Percentiles rank a stretch among this genome's conserved stretches.
Evolutionary conservation across 1,140 invertebrate species (phyloP).

Genomic region (Apis cerana): DNA sequence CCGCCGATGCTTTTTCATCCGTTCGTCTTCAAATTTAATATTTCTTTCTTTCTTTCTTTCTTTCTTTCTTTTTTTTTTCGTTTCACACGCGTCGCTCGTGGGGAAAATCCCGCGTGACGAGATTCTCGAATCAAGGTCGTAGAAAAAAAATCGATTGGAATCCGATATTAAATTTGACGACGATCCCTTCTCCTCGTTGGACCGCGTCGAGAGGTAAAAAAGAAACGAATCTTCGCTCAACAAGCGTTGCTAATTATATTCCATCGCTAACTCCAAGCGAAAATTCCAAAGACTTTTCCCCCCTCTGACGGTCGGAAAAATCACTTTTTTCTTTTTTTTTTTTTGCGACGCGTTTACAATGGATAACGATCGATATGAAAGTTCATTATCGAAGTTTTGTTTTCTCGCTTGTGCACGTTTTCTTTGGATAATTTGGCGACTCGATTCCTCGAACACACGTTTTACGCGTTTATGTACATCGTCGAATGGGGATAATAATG

Average conservation of each 20-base stretch:
- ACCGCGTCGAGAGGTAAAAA: not conserved
- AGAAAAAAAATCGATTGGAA: conserved; percentile 2
- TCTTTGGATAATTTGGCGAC: conserved; percentile 16
- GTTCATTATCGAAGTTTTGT: not conserved
- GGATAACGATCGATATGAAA: not conserved
- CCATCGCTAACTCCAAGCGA: not conserved
- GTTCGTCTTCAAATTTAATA: conserved; percentile 7
- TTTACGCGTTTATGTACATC: conserved; percentile 1
- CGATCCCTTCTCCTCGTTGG: not conserved
- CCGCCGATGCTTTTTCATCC: not conserved
- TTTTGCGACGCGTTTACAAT: not conserved
- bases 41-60: too few relatives aligned
- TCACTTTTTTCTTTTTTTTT: not conserved
- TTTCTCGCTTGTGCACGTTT: not conserved
- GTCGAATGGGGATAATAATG: not conserved
- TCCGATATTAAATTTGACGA: conserved; percentile 22
- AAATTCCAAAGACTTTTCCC: not conserved
- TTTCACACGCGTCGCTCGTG: not conserved
- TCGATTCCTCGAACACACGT: conserved; percentile 17
- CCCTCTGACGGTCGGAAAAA: not conserved
- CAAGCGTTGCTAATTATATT: not conserved
- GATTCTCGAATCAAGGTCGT: not conserved
- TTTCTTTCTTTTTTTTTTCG: not conserved
- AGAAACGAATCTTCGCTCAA: not conserved
- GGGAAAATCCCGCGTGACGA: not conserved